These are phyloP conservation scores for Ariolimax columbianus DNA, from an alignment of 2,888 invertebrate species.

Conservation along the genomic window DNA sequence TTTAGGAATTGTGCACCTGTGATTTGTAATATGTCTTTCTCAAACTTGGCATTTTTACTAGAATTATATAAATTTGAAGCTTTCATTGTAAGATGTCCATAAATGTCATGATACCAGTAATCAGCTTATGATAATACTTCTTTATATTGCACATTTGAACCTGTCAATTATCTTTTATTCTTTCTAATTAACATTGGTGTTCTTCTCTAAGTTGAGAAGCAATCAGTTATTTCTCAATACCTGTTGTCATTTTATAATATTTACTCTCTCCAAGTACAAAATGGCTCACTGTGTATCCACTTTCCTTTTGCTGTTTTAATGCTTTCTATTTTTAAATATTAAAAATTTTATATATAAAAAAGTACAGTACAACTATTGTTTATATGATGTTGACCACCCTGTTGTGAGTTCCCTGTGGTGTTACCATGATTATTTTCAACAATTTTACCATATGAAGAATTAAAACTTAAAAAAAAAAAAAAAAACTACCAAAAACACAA, in stretches of 20 bases:
- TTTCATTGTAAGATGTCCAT: background rate
- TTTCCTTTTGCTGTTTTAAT: conserved; percentile 40
- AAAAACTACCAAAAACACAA: background rate
- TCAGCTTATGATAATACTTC: background rate
- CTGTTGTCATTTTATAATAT: conserved; percentile 33
- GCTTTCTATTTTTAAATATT: conserved; percentile 45
- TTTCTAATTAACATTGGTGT: background rate
- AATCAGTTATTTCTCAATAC: conserved; percentile 20
- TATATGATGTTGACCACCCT: conserved; percentile 52
- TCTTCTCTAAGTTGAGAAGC: background rate
- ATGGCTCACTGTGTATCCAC: conserved; percentile 39
- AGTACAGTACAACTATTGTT: conserved; percentile 47
- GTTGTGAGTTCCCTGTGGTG: conserved; percentile 55
- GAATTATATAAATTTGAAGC: background rate
- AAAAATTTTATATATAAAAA: conserved; percentile 39
- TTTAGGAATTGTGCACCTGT: background rate
- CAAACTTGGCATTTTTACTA: background rate
- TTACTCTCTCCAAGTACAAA: conserved; percentile 31
- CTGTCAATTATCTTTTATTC: background rate
- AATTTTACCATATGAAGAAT: conserved; percentile 51
- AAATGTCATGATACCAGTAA: background rate
- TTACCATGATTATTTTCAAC: conserved; percentile 53
- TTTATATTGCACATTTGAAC: conserved; percentile 7
- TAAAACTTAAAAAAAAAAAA: conserved; percentile 36
- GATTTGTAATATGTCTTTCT: conserved; percentile 8